A percentile compares a stretch with the other conserved stretches of the same genome.
These are phyloP conservation scores for Bombus impatiens DNA, from an alignment of 1,140 invertebrate species.

Conservation along the genomic window DNA sequence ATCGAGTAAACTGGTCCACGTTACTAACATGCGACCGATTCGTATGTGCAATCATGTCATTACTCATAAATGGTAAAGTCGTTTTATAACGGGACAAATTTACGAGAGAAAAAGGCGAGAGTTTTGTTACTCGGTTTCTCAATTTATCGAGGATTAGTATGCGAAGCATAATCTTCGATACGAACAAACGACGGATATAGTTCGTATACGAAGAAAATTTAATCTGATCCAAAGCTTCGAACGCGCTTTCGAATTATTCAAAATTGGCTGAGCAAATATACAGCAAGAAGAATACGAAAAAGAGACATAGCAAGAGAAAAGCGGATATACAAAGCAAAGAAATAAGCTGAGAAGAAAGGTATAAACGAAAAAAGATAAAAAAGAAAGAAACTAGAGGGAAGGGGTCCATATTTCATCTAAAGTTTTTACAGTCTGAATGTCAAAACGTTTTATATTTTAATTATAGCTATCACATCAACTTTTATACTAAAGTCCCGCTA, in stretches of 20 bases:
- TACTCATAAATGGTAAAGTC: background rate
- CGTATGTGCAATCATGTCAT: background rate
- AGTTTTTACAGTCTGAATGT: background rate
- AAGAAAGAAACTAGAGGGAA: fast-evolving
- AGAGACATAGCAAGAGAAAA: too few species aligned
- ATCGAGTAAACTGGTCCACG: constrained; percentile 24
- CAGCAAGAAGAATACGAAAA: too few species aligned
- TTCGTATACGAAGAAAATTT: too few species aligned
- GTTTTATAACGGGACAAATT: background rate
- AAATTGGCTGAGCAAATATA: background rate
- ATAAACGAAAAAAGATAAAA: too few species aligned
- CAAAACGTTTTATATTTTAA: background rate
- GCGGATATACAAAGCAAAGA: too few species aligned
- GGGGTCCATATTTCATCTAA: background rate
- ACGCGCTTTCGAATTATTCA: background rate
- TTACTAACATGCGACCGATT: constrained; percentile 28
- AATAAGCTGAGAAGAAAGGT: too few species aligned
- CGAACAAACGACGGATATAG: background rate
- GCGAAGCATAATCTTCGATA: background rate
- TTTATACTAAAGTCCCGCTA: too few species aligned
- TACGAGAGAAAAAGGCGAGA: background rate
- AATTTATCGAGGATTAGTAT: background rate
- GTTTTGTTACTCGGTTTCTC: too few species aligned
- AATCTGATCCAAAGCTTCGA: background rate
- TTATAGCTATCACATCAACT: background rate